phyloP scores from a whole-genome alignment of 2,113 vertebrate species.

The Calypte anna region DNA sequence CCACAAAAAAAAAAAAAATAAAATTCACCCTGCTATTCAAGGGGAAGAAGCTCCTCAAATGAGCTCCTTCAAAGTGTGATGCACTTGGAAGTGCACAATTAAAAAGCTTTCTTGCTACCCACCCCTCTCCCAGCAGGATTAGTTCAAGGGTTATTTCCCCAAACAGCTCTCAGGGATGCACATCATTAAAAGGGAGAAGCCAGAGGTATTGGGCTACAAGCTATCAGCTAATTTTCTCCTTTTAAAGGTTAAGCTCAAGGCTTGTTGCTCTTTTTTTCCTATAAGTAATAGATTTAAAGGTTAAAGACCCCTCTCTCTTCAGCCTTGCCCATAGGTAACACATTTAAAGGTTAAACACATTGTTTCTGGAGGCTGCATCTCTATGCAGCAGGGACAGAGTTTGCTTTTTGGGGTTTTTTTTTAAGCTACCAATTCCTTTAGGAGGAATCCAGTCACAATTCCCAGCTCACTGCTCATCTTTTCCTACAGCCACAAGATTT shows the following conservation, averaged over 20 bases:
- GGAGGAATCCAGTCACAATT: not conserved
- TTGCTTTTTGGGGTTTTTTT: not conserved
- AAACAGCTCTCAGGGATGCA: not conserved
- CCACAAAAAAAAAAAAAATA: no score
- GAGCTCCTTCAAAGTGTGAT: not conserved
- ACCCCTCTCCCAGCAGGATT: not conserved
- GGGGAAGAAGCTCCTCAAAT: no score
- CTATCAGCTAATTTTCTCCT: not conserved
- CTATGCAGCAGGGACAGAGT: not conserved
- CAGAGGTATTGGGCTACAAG: not conserved
- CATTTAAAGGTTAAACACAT: not conserved
- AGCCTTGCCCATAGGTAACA: not conserved
- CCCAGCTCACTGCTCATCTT: not conserved
- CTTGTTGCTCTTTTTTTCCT: not conserved
- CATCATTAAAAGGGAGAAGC: not conserved
- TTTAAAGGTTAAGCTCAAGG: not conserved
- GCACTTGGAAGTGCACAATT: not conserved
- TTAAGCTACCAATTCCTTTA: not conserved
- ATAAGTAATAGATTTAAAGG: slow-evolving; percentile 9
- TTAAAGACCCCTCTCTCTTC: not conserved
- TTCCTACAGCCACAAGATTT: not conserved
- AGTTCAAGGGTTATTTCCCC: not conserved
- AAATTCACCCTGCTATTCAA: accelerated
- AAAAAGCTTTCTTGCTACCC: not conserved
- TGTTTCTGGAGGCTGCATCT: not conserved